Conservation (phyloP, 2,113 vertebrate species). For the Brachyhypopomus gauderio region DNA sequence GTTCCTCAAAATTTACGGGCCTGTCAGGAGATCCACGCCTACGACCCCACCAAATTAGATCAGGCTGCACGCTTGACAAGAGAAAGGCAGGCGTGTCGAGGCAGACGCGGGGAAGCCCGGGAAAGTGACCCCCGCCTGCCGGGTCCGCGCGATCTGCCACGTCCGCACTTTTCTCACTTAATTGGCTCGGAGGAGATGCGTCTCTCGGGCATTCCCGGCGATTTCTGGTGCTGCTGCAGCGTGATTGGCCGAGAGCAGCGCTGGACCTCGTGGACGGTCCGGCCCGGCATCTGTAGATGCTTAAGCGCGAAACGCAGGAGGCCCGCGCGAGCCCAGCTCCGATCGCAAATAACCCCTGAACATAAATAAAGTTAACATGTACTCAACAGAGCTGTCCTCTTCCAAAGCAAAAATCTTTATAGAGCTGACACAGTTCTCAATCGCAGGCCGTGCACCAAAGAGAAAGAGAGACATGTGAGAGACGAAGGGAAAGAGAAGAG, state of each 20-base stretch:
- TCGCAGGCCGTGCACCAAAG: slow-evolving; percentile 34
- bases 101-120: slow-evolving; percentile 55
- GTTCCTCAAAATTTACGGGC: slow-evolving; percentile 61
- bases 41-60: slow-evolving; percentile 59
- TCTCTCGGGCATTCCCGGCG: slow-evolving; percentile 57
- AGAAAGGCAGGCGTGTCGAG: slow-evolving; percentile 52
- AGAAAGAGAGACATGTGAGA: neutral
- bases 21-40: slow-evolving; percentile 62
- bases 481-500: slow-evolving; percentile 29
- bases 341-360: slow-evolving; percentile 49
- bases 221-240: slow-evolving; percentile 49
- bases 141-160: slow-evolving; percentile 52
- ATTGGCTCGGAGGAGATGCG: slow-evolving; percentile 62
- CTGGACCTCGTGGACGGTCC: slow-evolving; percentile 36
- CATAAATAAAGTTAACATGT: slow-evolving; percentile 57
- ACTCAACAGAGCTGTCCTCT: slow-evolving; percentile 43
- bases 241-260: slow-evolving; percentile 53
- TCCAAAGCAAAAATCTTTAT: slow-evolving; percentile 56
- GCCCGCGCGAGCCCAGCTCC: slow-evolving; percentile 47
- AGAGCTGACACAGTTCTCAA: slow-evolving; percentile 49
- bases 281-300: slow-evolving; percentile 55
- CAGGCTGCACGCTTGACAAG: slow-evolving; percentile 46
- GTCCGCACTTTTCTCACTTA: slow-evolving; percentile 62
- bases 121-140: slow-evolving; percentile 63
- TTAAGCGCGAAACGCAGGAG: slow-evolving; percentile 54